Evolutionary conservation across 2,113 vertebrate genomes (phyloP).

Genomic region (Sylvilagus bachmani): DNA sequence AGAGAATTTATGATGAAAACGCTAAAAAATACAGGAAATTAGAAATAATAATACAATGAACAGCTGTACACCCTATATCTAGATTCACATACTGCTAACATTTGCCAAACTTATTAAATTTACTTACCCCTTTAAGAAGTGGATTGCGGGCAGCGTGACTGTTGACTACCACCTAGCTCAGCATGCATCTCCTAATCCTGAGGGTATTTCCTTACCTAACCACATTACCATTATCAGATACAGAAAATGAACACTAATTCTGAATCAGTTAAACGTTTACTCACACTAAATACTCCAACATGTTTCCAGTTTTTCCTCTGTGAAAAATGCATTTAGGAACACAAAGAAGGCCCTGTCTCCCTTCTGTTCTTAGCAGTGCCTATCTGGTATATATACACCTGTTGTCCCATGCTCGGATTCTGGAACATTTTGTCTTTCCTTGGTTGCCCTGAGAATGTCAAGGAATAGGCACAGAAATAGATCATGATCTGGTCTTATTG

Average conservation of each 20-base stretch:
- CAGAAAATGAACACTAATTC: background rate
- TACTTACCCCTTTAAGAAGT: background rate
- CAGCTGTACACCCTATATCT: background rate
- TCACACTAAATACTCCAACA: background rate
- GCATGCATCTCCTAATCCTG: too few species aligned
- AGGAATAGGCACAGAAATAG: slow-evolving; percentile 44
- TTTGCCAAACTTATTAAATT: background rate
- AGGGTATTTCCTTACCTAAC: background rate
- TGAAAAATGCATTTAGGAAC: background rate
- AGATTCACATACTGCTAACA: background rate
- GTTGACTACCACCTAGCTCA: background rate
- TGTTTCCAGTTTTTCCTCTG: background rate
- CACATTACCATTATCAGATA: background rate
- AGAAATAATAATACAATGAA: background rate
- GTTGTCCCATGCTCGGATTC: background rate
- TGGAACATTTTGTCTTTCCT: slow-evolving; percentile 20
- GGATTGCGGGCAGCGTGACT: background rate
- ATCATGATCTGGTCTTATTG: background rate
- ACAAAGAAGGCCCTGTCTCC: background rate
- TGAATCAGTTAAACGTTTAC: background rate
- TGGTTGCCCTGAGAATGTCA: slow-evolving; percentile 42
- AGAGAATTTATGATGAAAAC: slow-evolving; percentile 21
- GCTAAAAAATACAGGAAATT: background rate
- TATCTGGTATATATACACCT: background rate
- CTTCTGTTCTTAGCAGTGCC: background rate